Base-by-base conservation (phyloP, 1,140 invertebrate species). In the Halesus radiatus region DNA sequence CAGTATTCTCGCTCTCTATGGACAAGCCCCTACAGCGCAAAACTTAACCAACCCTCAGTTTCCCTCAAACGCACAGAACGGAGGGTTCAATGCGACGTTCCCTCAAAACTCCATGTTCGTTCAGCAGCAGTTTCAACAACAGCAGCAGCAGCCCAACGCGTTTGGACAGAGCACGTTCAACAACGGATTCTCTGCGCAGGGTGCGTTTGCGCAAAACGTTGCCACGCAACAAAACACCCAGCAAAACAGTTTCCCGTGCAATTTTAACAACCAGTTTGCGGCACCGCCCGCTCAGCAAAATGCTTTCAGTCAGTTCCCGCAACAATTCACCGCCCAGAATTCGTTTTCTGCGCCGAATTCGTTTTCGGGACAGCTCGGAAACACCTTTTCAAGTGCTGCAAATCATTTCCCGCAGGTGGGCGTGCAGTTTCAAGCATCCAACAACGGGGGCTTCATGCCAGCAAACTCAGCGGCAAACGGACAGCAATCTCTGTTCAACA, bases 1-100 rank as follows among this genome's bases (percentile, higher is more conserved):
- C 85, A 98, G 96, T 86, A 98, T 98, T 88, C 89, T 98, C 86
- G 96, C 97, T 5, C 87, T 98, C 37, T 98, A 98, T 87, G 94
- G 94, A 81, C 95, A 92, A 84, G 90, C 90, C 13, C 91, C 92
- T 5, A 84, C 37, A 6, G 10, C 37, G 3, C 76, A 81, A 32
- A 81, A 50, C 26, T 45, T 70, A 18, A 60, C n/a, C 0, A 56
- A 50, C 56, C 10, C 45, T 10, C 73, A 76, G 50, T 79, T 80
- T 26, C 45, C 76, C 3, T 58, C 68, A 20, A 50, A 32, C 32
- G 22, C 45, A 22, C 68, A 72, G 50, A 83, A 83, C 54, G 76
- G 76, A 52, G 37, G 23, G 45, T 78, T 80, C 45, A 53, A 16
- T 8, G 53, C 64, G 0, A 26, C n/a, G 0, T 83, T 83, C 45